Base-by-base conservation (phyloP, 1,140 invertebrate genomes). In the Drosophila pseudoobscura region DNA sequence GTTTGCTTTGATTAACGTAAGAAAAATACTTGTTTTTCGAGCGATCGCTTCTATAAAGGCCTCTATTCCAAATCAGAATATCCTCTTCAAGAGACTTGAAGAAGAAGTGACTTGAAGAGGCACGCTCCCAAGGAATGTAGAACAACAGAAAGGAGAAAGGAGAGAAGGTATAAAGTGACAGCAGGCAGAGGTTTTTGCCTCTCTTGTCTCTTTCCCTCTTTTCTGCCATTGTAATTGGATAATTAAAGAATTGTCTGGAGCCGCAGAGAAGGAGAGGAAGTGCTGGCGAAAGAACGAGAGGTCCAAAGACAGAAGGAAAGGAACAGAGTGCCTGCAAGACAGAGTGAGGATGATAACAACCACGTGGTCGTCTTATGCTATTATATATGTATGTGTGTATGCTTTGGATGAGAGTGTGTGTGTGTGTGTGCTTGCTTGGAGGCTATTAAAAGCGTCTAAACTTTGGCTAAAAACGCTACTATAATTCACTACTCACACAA, bases 361-460 rank as follows among this genome's bases (percentile, higher is more conserved):
- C 71, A 66, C 49, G 75, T 59, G 59, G 70, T 63, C 65, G 46
- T 49, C 57, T 39, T 15, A 20, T 62, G 60, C 57, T 20, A 43
- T 52, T 41, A 26, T 62, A 58, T 52, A 44, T 43, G 6, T 47
- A 20, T 20, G 20, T 20, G 20, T 20, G 20, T 20, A 20, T 20
- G 20, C 20, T 20, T 20, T 20, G 41, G 41, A 24, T 52, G n/a
- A 58, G 17, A 56, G 46, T 63, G 20, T 49, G 31, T 68, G 63
- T 61, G 63, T 61, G 44, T 59, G 13, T 31, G 50, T 50, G 45
- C 22, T 24, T 73, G 63, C 65, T 57, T 55, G 71, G 53, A 44
- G 63, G 83, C 82, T 87, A 87, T 87, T 87, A 87, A 88, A 87
- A 75, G 74, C 83, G 75, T 78, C 78, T 87, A 88, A 87, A 82